Evolutionary conservation across 2,888 invertebrate species (phyloP).

Genomic region (Xestobium rufovillosum): DNA sequence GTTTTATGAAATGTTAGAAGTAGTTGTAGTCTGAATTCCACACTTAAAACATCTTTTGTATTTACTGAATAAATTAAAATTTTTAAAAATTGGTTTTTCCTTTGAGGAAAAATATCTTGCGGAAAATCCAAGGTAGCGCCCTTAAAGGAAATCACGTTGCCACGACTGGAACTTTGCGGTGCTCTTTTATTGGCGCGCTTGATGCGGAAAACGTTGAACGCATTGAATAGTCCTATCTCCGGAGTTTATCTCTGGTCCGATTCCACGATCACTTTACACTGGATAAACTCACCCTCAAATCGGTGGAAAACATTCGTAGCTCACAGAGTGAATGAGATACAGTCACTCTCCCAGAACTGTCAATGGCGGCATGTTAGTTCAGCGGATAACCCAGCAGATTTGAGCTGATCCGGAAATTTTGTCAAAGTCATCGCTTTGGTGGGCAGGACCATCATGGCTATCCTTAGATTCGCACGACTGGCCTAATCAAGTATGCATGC

Average conservation of each 20-base stretch:
- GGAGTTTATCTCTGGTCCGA: slow-evolving; percentile 24
- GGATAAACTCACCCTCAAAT: slow-evolving; percentile 18
- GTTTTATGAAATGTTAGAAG: too few relatives aligned
- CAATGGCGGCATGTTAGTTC: slow-evolving; percentile 20
- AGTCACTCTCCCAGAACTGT: slow-evolving; percentile 11
- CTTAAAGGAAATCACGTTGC: slow-evolving; percentile 16
- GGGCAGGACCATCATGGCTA: too few relatives aligned
- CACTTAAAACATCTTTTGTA: too few relatives aligned
- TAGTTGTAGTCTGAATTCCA: too few relatives aligned
- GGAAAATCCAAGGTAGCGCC: slow-evolving; percentile 16
- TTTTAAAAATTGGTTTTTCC: too few relatives aligned
- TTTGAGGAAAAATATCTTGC: too few relatives aligned
- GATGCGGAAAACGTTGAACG: slow-evolving; percentile 11
- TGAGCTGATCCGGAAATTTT: too few relatives aligned
- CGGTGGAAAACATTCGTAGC: slow-evolving; percentile 20
- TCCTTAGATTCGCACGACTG: too few relatives aligned
- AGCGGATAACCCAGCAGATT: slow-evolving; percentile 20
- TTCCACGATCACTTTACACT: slow-evolving; percentile 21
- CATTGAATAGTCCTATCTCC: slow-evolving; percentile 7
- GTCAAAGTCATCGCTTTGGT: too few relatives aligned
- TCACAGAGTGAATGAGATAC: slow-evolving; percentile 21
- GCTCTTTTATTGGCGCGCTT: slow-evolving; percentile 15
- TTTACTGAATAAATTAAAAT: too few relatives aligned
- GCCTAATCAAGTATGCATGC: too few relatives aligned
- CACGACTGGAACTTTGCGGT: slow-evolving; percentile 18